Conservation (phyloP, 2,797 vertebrate genomes). For the Poliocrania exsul region DNA sequence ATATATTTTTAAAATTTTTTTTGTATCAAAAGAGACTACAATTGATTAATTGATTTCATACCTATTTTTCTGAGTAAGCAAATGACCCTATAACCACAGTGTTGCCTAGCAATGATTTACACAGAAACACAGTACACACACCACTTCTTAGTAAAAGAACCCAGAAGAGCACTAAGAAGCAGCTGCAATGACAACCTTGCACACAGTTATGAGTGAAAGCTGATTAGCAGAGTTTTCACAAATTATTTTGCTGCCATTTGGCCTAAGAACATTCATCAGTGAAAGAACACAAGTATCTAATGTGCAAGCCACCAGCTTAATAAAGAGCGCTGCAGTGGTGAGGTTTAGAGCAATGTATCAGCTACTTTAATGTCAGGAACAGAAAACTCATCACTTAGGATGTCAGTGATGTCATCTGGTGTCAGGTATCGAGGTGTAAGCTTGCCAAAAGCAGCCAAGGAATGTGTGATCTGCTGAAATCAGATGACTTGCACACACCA, state of each 20-base stretch:
- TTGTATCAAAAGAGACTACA: neutral
- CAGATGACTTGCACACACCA: neutral
- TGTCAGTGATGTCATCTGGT: neutral
- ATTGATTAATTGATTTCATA: neutral
- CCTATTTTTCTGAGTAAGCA: neutral
- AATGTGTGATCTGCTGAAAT: neutral
- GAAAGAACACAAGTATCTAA: neutral
- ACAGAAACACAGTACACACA: neutral
- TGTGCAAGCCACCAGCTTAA: neutral
- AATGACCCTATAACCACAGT: neutral
- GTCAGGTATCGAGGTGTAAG: fast-evolving
- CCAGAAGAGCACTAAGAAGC: neutral
- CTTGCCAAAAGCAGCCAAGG: neutral
- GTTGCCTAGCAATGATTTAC: constrained; percentile 34
- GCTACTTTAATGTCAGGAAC: no score
- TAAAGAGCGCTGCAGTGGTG: neutral
- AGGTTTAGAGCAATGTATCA: neutral
- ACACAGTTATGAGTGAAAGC: neutral
- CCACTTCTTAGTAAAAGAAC: neutral
- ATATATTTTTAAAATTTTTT: neutral
- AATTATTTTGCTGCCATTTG: fast-evolving
- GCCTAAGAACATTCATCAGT: neutral
- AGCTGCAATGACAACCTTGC: neutral
- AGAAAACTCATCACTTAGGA: no score
- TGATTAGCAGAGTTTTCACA: neutral